Conservation (phyloP, 2,797 vertebrate species). For the Cyclura pinguis region DNA sequence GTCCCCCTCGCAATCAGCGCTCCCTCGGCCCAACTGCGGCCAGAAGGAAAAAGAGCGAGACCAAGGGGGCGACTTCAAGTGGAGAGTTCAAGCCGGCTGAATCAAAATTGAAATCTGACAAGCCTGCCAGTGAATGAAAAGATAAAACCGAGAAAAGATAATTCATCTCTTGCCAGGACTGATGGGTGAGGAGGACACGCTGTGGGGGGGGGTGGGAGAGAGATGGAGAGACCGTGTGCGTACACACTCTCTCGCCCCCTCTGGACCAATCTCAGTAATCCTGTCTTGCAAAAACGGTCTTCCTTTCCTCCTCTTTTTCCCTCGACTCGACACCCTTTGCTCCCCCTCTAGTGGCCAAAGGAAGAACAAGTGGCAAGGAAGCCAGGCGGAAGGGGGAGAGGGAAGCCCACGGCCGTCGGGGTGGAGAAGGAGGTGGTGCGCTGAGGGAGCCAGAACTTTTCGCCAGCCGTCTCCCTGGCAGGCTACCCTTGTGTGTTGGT, state of each 20-base stretch:
- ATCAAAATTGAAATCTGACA: conserved; percentile 19
- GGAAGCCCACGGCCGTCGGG: background rate
- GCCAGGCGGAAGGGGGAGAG: background rate
- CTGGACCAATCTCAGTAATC: too few species aligned
- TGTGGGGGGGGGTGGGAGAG: background rate
- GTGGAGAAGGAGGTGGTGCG: too few species aligned
- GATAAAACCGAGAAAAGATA: background rate
- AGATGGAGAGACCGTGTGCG: too few species aligned
- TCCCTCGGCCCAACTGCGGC: background rate
- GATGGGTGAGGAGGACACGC: background rate
- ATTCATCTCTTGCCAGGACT: background rate
- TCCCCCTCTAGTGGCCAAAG: conserved; percentile 3
- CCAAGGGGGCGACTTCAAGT: background rate
- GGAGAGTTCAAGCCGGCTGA: background rate
- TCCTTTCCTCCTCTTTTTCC: background rate
- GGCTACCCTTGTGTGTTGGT: background rate
- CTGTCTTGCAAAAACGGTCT: background rate
- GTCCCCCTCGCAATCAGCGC: background rate
- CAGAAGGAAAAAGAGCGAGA: background rate
- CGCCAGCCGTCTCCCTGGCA: background rate
- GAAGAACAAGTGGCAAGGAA: background rate
- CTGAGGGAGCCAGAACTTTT: too few species aligned
- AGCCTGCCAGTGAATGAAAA: background rate
- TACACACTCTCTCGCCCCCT: background rate
- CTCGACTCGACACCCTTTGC: background rate